Base-by-base conservation (phyloP, 2,797 vertebrate genomes). In the Arrhamphus sclerolepis region DNA sequence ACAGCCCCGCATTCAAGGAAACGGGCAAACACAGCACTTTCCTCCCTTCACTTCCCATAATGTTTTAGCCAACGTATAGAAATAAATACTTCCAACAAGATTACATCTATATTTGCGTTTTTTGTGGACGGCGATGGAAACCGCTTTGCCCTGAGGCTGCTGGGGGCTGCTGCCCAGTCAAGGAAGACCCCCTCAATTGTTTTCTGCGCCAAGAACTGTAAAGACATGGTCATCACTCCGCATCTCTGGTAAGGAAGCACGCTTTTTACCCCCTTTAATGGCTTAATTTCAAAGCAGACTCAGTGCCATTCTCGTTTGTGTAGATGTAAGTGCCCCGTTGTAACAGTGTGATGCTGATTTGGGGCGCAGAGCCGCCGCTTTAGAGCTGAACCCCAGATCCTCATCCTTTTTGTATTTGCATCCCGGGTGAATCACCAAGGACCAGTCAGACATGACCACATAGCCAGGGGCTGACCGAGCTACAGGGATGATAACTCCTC, bases 161-260 rank as follows among this genome's bases (percentile, higher is more conserved):
- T 51, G 63, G 59, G 73, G 42, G 49, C 60, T 63, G 70, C 57
- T 76, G 53, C 48, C 72, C 72, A 70, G 77, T 68, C 51, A 50
- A 83, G 76, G 77, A 75, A 86, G 77, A 86, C 74, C 85, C 78
- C 80, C 70, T 81, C 88, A 82, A 85, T 91, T 87, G 86, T 85
- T 91, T 91, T 83, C 89, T 94, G 92, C 92, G 92, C 87, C 89
- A 91, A 90, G 86, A 90, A 83, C 86, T 67, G 82, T 83, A 65
- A 75, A 90, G 89, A 87, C 82, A 90, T 89, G 90, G 77, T 83
- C 84, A 75, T 75, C 66, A 79, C 80, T 54, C 59, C 75, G 78
- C 86, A 80, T 86, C 86, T 86, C 82, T 87, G 91, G 92, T 94
- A 88, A 90, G 89, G 50, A 20, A 50, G 41, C 5, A 58, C 26